Base-by-base conservation (phyloP, 2,113 vertebrate species). In the Hassar affinis region DNA sequence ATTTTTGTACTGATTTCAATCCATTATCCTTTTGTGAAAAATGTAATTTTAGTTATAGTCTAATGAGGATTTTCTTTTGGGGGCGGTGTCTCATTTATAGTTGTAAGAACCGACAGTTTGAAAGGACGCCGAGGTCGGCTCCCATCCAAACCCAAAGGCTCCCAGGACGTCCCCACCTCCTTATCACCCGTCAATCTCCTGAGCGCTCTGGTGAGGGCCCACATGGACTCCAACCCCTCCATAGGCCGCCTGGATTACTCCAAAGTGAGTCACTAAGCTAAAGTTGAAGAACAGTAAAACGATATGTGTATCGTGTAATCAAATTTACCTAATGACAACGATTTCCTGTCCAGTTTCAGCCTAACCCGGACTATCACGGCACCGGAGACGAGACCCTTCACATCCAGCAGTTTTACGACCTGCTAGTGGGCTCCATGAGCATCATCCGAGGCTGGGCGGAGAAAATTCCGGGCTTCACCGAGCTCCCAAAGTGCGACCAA, bases 321-420 rank as follows among this genome's bases (percentile, higher is more conserved):
- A 2, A 18, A 4, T 51, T 75, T 45, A 49, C 22, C 42, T 35
- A 45, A 25, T 74, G 69, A 77, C 30, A 56, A 56, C 11, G 9
- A 52, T 88, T 66, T 90, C 90, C 93, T 93, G 4, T 25, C 93
- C 92, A 99, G 97, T 96, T 99, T 89, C 96, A 97, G 92, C 95
- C 96, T 8, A 96, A 94, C 90, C 95, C 95, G 61, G 97, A 96
- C 79, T 97, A 94, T 91, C 95, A 96, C 75, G 88, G 95, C 90
- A 94, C 88, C n/a, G 96, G 94, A 42, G 97, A 98, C 1, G 96
- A 98, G 87, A 96, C 96, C 6, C 95, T 97, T 86, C 96, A 98
- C 54, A 96, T 99, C 88, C 95, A 96, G 88, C 97, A 97, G 90
- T 99, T 99, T 89, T 99, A 99, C 10, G 97, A 98, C 89, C 96